Evolutionary conservation across 1,140 invertebrate species (phyloP).

Genomic region (Orius laevigatus): DNA sequence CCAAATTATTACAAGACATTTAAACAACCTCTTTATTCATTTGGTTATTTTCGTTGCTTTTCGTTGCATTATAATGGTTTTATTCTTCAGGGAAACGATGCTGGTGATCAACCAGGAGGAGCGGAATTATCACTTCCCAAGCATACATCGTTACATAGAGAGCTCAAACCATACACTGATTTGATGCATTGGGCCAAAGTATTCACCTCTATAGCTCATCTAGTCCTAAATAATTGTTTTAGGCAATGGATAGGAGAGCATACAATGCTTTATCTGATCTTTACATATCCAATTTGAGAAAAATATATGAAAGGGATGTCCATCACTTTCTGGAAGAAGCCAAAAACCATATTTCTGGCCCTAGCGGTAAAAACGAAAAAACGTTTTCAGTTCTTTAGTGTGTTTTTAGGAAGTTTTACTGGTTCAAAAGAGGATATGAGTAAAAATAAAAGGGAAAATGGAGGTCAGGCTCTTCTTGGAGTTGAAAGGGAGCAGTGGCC

Average conservation of each 20-base stretch:
- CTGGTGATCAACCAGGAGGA: conserved; percentile 34
- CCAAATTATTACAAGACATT: conserved; percentile 60
- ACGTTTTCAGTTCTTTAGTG: too few species aligned
- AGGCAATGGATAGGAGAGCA: conserved; percentile 65
- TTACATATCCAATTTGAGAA: conserved; percentile 60
- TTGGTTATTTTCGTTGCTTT: conserved; percentile 34
- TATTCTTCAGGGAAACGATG: conserved; percentile 42
- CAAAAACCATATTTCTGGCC: conserved; percentile 32
- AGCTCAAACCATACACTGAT: conserved; percentile 67
- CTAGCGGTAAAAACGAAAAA: conserved; percentile 23
- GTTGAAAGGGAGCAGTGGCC: conserved; percentile 40
- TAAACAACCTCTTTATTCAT: conserved; percentile 89
- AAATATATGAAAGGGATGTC: conserved; percentile 73
- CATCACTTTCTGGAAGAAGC: conserved; percentile 63
- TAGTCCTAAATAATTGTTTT: conserved; percentile 76
- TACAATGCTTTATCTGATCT: conserved; percentile 65
- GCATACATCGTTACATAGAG: conserved; percentile 61
- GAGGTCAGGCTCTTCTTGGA: conserved; percentile 30
- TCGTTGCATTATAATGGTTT: neutral
- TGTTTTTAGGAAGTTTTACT: too few species aligned
- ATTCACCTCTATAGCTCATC: conserved; percentile 38
- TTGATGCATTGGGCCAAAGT: conserved; percentile 81
- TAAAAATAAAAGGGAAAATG: conserved; percentile 22
- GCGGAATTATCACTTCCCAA: conserved; percentile 55
- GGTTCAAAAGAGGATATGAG: conserved; percentile 27